These are phyloP conservation scores for Nibea coibor DNA, from an alignment of 2,113 vertebrate species.

Conservation along the genomic window DNA sequence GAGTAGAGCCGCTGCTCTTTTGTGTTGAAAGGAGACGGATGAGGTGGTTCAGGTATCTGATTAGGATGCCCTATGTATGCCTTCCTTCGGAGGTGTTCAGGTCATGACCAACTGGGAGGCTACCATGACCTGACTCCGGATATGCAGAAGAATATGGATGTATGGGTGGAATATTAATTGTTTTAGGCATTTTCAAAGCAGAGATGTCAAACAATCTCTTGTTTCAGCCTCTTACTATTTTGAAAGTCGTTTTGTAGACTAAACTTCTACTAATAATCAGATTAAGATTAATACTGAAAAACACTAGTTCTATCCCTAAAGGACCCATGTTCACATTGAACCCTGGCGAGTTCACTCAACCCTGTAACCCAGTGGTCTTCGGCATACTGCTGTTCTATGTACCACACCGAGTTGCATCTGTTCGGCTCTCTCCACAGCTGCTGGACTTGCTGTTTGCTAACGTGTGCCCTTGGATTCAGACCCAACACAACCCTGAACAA, in stretches of 20 bases:
- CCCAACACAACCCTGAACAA: constrained; percentile 32
- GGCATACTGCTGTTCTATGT: neutral
- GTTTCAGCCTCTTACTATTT: neutral
- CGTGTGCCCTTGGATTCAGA: constrained; percentile 1
- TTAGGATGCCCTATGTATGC: too few relatives aligned
- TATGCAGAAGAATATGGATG: too few relatives aligned
- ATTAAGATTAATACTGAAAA: neutral
- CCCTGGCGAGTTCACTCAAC: neutral
- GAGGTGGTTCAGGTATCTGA: too few relatives aligned
- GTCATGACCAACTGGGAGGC: too few relatives aligned
- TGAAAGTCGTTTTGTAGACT: neutral
- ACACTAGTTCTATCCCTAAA: too few relatives aligned
- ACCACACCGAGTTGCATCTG: neutral
- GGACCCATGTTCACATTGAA: constrained; percentile 1
- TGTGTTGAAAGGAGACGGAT: too few relatives aligned
- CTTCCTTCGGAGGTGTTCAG: too few relatives aligned
- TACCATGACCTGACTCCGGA: too few relatives aligned
- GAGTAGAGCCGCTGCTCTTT: too few relatives aligned
- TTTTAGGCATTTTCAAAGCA: neutral
- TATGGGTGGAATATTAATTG: neutral
- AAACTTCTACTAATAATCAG: neutral
- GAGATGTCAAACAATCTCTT: neutral
- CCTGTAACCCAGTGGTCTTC: neutral
- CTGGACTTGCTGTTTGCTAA: constrained; percentile 10
- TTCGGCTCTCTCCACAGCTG: neutral